Evolutionary conservation across 2,888 invertebrate species (phyloP), one percentile per base, ranked within the genome.

Genomic region (Eupithecia subumbrata): DNA sequence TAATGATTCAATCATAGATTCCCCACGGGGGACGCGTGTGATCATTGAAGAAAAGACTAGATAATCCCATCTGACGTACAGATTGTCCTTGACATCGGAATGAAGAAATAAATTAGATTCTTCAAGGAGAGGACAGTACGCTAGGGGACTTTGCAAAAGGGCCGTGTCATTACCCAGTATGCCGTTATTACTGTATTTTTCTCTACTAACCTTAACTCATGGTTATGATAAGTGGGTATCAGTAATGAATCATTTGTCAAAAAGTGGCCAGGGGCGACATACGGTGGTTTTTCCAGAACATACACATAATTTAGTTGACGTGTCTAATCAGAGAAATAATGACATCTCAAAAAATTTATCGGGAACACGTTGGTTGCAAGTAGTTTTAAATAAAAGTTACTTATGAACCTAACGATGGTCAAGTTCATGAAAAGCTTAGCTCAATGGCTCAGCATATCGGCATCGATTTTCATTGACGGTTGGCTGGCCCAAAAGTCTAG

Each of bases 71-170:
- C 83, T 83, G 82, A 80, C 82, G 83, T 67, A 73, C 79, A 82
- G 80, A 84, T 83, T 84, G 83, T 73, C 90, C 89, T 88, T 90
- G 90, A 84, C 84, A 85, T 78, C 76, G 76, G 80, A 80, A 80
- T 79, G 68, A 72, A 43, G 22, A 43, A 25, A 40, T 60, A 45
- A 68, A 68, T 68, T 40, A 43, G 0, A 45, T 68, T 34, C 9
- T 9, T 64, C 25, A 67, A 68, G 43, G 11, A 68, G 68, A 67
- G 11, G 8, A 34, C 18, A 34, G n/a, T 64, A 34, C 64, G 16
- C n/a, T 34, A 12, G 60, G 60, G 60, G 5, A 25, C 25, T 25
- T 60, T 22, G 25, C 12, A 25, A 60, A 60, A 11, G 22, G 25
- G 5, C 5, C 25, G 12, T 60, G 60, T 9, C 60, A 60, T 60